Evolutionary conservation across 2,113 vertebrate genomes (phyloP).

Genomic region (Myiagra hebetior): DNA sequence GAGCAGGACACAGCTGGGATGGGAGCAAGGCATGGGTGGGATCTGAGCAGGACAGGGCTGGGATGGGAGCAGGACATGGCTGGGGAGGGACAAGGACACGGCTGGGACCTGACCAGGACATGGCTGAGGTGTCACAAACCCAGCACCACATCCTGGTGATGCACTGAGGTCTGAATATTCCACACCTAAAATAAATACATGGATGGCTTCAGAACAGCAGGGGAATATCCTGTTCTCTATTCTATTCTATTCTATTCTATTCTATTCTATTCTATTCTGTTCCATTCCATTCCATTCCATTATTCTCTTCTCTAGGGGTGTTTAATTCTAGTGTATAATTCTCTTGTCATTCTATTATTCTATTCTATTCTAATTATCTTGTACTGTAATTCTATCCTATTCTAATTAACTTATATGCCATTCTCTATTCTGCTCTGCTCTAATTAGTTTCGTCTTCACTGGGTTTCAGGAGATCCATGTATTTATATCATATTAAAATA

Average conservation of each 20-base stretch:
- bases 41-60: neutral
- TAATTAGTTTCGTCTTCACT: neutral
- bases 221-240: neutral
- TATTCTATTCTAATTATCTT: too few relatives aligned
- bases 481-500: neutral
- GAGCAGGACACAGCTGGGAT: fast-evolving
- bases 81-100: neutral
- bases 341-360: too few relatives aligned
- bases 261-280: neutral
- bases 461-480: neutral
- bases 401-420: too few relatives aligned
- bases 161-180: neutral
- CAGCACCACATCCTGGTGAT: fast-evolving
- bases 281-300: neutral
- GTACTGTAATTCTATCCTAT: neutral
- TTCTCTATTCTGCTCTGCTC: neutral
- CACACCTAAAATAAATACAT: neutral
- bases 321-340: neutral
- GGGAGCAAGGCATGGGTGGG: fast-evolving
- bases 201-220: neutral
- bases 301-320: neutral
- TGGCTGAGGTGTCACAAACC: fast-evolving
- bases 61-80: neutral
- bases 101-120: neutral
- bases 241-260: neutral